phyloP scores from a whole-genome alignment of 1,140 invertebrate species.

The Drosophila pseudoananassae region DNA sequence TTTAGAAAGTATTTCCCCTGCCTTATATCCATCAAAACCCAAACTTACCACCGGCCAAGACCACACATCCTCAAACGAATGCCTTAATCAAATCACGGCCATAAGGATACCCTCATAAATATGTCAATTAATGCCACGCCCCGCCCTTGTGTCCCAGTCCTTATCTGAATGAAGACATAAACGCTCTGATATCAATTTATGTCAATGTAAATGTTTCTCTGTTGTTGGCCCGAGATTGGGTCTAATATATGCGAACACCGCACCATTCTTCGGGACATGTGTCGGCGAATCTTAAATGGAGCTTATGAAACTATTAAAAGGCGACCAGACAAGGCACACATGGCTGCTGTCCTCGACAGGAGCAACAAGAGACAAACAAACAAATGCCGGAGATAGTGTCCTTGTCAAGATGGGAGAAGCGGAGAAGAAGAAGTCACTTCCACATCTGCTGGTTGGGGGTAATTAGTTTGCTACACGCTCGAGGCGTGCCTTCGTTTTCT shows the following conservation, averaged over 20 bases:
- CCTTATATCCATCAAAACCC: too few species aligned
- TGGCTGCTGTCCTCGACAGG: slow-evolving; percentile 40
- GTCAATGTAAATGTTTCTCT: slow-evolving; percentile 71
- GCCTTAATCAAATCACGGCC: slow-evolving; percentile 74
- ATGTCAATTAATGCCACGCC: slow-evolving; percentile 76
- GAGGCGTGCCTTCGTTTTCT: slow-evolving; percentile 57
- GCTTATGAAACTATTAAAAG: slow-evolving; percentile 84
- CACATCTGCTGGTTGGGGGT: slow-evolving; percentile 48
- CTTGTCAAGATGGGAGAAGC: neutral
- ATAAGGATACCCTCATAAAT: slow-evolving; percentile 76
- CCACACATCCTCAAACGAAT: slow-evolving; percentile 2
- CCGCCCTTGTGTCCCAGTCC: slow-evolving; percentile 19
- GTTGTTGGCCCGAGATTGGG: slow-evolving; percentile 41
- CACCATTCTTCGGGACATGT: slow-evolving; percentile 65
- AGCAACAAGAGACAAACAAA: slow-evolving; percentile 55
- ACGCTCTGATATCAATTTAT: slow-evolving; percentile 81
- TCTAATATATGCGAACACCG: slow-evolving; percentile 62
- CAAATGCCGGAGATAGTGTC: slow-evolving; percentile 47
- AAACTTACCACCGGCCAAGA: neutral
- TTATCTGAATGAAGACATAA: slow-evolving; percentile 81
- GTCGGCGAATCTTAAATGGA: slow-evolving; percentile 84
- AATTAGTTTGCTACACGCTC: slow-evolving; percentile 78
- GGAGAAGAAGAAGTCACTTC: neutral
- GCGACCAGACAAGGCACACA: slow-evolving; percentile 57
- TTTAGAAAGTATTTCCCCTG: too few species aligned